A percentile compares a stretch with the other conserved stretches of the same genome.
Conservation (phyloP, 2,888 invertebrate species). For the Heteropelma amictum region DNA sequence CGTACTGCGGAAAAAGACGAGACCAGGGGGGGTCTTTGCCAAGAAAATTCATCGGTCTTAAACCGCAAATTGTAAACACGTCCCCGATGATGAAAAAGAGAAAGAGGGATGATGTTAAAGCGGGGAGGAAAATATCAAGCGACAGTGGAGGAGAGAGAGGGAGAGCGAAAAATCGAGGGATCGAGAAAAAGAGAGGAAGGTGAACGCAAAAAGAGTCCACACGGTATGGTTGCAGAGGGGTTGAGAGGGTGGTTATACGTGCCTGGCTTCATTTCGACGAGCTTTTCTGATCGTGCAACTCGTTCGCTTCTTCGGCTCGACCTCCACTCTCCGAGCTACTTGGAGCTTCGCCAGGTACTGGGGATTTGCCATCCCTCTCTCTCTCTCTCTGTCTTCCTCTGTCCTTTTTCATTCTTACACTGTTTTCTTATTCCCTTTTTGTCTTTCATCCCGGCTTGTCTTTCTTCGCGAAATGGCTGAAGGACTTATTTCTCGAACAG, state of each 20-base stretch:
- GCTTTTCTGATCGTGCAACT: conserved; percentile 57
- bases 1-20: background rate
- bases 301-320: conserved; percentile 34
- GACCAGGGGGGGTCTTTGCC: conserved; percentile 16
- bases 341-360: conserved; percentile 54
- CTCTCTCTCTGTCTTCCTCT: background rate
- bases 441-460: background rate
- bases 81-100: conserved; percentile 52
- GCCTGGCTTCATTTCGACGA: conserved; percentile 57
- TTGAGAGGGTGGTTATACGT: conserved; percentile 59
- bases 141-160: background rate
- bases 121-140: too few species aligned
- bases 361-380: conserved; percentile 17
- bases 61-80: conserved; percentile 59
- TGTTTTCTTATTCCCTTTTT: background rate
- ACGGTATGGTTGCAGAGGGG: conserved; percentile 37
- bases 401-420: conserved; percentile 18
- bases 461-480: conserved; percentile 26
- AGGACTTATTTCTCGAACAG: conserved; percentile 48
- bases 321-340: conserved; percentile 48
- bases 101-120: too few species aligned
- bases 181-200: too few species aligned
- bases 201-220: conserved; percentile 11
- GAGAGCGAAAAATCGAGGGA: conserved; percentile 6
- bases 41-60: conserved; percentile 56